A percentile compares a stretch with the other conserved stretches of the same genome.
Conservation (phyloP, 2,888 invertebrate species). For the Synanthedon myopaeformis region DNA sequence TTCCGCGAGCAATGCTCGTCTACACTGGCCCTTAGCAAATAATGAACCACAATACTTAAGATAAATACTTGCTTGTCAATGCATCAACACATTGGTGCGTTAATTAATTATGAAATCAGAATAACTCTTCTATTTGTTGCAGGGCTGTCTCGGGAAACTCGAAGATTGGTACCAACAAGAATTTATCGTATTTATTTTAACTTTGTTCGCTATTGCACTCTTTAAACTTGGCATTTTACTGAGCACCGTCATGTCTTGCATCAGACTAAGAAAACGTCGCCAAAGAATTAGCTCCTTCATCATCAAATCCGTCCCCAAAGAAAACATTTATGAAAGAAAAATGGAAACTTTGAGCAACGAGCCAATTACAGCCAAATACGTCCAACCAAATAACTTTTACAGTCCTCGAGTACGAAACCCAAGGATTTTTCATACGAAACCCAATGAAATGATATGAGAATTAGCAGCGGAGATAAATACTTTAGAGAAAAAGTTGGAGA, state of each 20-base stretch:
- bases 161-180: constrained; percentile 84
- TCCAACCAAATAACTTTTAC: constrained; percentile 62
- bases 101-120: neutral
- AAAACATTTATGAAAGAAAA: constrained; percentile 54
- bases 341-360: constrained; percentile 38
- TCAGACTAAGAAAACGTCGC: constrained; percentile 68
- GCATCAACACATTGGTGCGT: neutral
- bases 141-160: constrained; percentile 78
- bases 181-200: constrained; percentile 75
- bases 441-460: constrained; percentile 67
- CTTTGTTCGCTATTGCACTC: constrained; percentile 75
- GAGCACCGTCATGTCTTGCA: constrained; percentile 78
- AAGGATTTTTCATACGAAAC: constrained; percentile 53
- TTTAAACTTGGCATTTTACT: constrained; percentile 79
- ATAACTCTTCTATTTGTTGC: constrained; percentile 16
- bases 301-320: constrained; percentile 42
- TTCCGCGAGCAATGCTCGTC: too few relatives aligned
- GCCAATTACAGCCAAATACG: constrained; percentile 53
- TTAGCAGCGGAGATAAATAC: constrained; percentile 68
- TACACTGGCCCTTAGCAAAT: too few relatives aligned
- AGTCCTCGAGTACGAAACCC: constrained; percentile 60
- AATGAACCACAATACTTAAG: too few relatives aligned
- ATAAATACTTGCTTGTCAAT: neutral
- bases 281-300: constrained; percentile 54
- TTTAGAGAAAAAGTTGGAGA: constrained; percentile 63